A percentile compares a stretch with the other conserved stretches of the same genome.
Conservation (phyloP, 1,140 invertebrate genomes). For the Panonychus citri region DNA sequence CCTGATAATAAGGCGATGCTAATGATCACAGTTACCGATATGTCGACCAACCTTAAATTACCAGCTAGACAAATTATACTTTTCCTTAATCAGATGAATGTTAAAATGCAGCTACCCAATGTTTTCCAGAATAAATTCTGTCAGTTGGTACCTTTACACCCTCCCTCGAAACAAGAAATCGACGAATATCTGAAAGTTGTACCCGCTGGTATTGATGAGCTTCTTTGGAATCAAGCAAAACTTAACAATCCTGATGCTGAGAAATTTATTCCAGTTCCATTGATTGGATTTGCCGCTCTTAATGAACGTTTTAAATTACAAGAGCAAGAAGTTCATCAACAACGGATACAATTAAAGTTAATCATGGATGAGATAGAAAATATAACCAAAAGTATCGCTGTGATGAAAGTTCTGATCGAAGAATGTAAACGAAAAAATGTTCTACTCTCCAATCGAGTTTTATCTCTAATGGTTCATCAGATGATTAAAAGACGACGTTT, state of each 20-base stretch:
- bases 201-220: conserved; percentile 36
- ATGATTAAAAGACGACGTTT: conserved; percentile 65
- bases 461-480: conserved; percentile 56
- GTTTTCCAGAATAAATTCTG: conserved; percentile 6
- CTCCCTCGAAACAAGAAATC: conserved; percentile 31
- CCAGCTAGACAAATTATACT: conserved; percentile 4
- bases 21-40: conserved; percentile 6
- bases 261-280: conserved; percentile 67
- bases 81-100: conserved; percentile 8
- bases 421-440: conserved; percentile 9
- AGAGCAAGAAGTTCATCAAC: conserved; percentile 50
- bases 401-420: conserved; percentile 10
- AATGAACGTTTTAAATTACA: conserved; percentile 55
- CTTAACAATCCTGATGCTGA: conserved; percentile 71
- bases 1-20: conserved; percentile 11
- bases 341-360: conserved; percentile 37
- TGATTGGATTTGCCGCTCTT: conserved; percentile 65
- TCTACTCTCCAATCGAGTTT: conserved; percentile 5
- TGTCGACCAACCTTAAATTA: conserved; percentile 6
- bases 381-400: conserved; percentile 5
- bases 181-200: conserved; percentile 71
- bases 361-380: conserved; percentile 7
- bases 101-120: conserved; percentile 8
- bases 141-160: conserved; percentile 5
- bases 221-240: conserved; percentile 49